Base-by-base conservation (phyloP, 2,888 invertebrate genomes). In the Siphlonurus alternatus region DNA sequence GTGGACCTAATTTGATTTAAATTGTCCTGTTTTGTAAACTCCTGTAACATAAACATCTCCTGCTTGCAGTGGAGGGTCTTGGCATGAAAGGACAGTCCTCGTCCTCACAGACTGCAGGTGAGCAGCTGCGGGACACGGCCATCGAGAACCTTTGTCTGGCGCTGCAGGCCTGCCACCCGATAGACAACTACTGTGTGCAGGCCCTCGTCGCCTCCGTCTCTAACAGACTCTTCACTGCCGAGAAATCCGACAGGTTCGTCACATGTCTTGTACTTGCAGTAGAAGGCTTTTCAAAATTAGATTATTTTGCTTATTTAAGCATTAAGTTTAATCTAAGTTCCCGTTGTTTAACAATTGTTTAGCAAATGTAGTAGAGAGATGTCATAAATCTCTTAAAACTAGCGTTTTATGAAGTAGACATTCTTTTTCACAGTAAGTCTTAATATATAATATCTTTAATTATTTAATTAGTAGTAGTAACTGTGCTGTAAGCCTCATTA, bases 171-270 rank as follows among this genome's bases (percentile, higher is more conserved):
- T 94, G 95, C 0, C 83, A 96, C 67, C 83, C 84, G 0, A 84
- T 90, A 25, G 97, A 99, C 75, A 87, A 88, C 3, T 91, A 90
- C 73, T 96, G 95, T 75, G 93, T 99, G 0, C 90, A 95, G 20
- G 98, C 98, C 0, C 81, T 99, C 61, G 89, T 99, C 1, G 96
- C 98, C 0, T 93, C 94, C 51, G 90, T 98, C 0, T 97, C 98
- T 7, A 97, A 96, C 73, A 81, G 97, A 65, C 81, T 98, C 67
- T 98, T 96, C 73, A 93, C 93, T 2, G 94, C 95, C 0, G 92
- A 92, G 72, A 92, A 89, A 69, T 88, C 87, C 68, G 89, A 90
- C 72, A 87, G 87, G 89, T 89, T 71, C 71, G 72, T n/a, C n/a
- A n/a, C n/a, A n/a, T n/a, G n/a, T n/a, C n/a, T n/a, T n/a, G n/a